These are phyloP conservation scores for Chaetorhynchus papuensis DNA, from an alignment of 2,113 vertebrate species.

Conservation along the genomic window DNA sequence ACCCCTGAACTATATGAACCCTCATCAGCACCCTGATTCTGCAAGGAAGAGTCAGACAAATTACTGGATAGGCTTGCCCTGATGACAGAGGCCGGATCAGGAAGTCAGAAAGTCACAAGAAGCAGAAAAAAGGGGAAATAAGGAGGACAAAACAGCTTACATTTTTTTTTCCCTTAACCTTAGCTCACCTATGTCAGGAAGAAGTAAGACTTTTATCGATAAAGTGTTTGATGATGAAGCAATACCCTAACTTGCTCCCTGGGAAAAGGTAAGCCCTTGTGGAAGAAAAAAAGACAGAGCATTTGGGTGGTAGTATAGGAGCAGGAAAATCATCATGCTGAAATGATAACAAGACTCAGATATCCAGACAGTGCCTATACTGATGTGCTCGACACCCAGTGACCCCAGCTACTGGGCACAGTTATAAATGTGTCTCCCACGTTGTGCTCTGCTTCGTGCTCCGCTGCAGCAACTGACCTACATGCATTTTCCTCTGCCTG, in stretches of 20 bases:
- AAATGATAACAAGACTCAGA: background rate
- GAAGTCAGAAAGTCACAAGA: background rate
- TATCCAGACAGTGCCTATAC: fast-evolving
- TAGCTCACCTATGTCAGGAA: background rate
- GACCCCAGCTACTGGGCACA: background rate
- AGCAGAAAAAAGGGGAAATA: background rate
- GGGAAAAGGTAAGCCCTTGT: background rate
- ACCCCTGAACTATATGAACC: background rate
- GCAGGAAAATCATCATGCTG: background rate
- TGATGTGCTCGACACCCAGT: fast-evolving
- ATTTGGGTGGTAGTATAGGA: background rate
- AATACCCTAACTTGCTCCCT: background rate
- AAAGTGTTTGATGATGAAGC: background rate
- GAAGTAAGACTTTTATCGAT: background rate
- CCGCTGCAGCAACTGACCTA: background rate
- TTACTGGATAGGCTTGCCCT: background rate
- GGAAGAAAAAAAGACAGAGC: background rate
- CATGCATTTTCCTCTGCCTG: background rate
- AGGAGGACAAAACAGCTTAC: background rate
- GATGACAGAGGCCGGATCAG: background rate
- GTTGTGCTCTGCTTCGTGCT: background rate
- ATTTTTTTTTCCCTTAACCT: background rate
- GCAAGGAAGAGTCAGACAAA: background rate
- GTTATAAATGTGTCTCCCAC: background rate
- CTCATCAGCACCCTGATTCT: background rate